Base-by-base conservation (phyloP, 2,113 vertebrate genomes). In the Gymnobelideus leadbeateri region DNA sequence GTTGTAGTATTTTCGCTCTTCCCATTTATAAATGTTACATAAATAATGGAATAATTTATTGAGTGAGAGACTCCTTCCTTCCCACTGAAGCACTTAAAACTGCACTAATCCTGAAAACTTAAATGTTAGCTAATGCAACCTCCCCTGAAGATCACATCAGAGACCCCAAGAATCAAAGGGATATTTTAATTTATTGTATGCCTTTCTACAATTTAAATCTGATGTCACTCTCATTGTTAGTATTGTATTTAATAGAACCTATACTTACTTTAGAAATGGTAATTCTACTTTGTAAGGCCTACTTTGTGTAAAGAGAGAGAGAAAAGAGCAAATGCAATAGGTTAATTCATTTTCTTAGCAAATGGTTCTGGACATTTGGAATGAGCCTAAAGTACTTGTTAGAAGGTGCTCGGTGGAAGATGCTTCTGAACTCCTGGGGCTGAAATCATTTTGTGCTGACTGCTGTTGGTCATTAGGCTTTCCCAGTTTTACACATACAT, bases 121-220 rank as follows among this genome's bases (percentile, higher is more conserved):
- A 68, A 94, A 96, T 0, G 0, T 3, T 92, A 89, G 96, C 90
- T 92, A 89, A 50, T 26, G 84, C 68, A 2, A 28, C 26, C n/a
- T 47, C 93, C 90, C 55, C 51, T 54, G 89, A 96, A 97, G 89
- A 97, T 61, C 96, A 57, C 91, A 43, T 84, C 19, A 26, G 92
- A 94, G 52, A 93, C 25, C 97, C 94, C 92, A 51, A 91, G 97
- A 96, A 95, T 91, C 21, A 50, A 96, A 96, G 97, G 68, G 91
- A 95, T 96, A 90, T 97, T 97, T 96, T 98, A 96, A 98, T 98
- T 98, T 98, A 98, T 98, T 98, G 90, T 96, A 98, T 98, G 95
- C 94, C 94, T 98, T 97, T 91, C 97, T 92, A 95, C 68, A 95
- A 91, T 94, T 96, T 97, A 96, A 97, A 96, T 96, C 97, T 97